Evolutionary conservation across 2,113 vertebrate genomes (phyloP).

Genomic region (Cynocephalus volans): DNA sequence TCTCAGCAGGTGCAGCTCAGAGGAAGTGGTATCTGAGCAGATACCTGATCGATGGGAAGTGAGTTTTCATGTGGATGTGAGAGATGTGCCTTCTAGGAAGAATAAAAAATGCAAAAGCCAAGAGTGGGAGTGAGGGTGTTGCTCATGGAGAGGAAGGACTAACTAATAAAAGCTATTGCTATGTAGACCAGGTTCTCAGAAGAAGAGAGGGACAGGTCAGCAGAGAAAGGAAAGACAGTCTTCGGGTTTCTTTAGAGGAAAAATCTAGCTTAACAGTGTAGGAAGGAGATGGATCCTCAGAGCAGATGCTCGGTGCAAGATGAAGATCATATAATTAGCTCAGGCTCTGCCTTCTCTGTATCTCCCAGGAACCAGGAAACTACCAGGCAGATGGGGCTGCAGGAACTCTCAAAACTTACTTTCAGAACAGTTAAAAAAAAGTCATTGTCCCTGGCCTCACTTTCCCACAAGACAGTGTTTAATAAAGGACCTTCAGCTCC

Average conservation of each 20-base stretch:
- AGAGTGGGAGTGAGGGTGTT: background rate
- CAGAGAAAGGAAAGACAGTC: background rate
- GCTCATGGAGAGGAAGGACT: too few relatives aligned
- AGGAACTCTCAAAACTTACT: background rate
- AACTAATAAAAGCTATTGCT: fast-evolving
- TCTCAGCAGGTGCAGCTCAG: fast-evolving
- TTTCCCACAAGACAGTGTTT: background rate
- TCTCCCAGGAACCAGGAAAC: background rate
- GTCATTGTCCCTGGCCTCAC: fast-evolving
- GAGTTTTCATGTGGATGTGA: background rate
- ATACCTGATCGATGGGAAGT: fast-evolving
- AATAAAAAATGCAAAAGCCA: background rate
- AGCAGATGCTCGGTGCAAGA: background rate
- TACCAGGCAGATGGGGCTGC: background rate
- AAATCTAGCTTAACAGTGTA: fast-evolving
- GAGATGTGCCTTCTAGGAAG: background rate
- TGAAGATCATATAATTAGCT: fast-evolving
- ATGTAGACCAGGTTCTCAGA: background rate
- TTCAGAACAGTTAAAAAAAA: background rate
- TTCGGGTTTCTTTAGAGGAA: background rate
- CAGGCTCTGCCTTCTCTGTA: fast-evolving
- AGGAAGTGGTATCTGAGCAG: background rate
- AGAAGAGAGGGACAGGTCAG: fast-evolving
- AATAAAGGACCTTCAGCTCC: background rate
- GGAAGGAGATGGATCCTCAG: background rate